These are phyloP conservation scores for Leptosomus discolor DNA, from an alignment of 2,113 vertebrate species.

Conservation along the genomic window DNA sequence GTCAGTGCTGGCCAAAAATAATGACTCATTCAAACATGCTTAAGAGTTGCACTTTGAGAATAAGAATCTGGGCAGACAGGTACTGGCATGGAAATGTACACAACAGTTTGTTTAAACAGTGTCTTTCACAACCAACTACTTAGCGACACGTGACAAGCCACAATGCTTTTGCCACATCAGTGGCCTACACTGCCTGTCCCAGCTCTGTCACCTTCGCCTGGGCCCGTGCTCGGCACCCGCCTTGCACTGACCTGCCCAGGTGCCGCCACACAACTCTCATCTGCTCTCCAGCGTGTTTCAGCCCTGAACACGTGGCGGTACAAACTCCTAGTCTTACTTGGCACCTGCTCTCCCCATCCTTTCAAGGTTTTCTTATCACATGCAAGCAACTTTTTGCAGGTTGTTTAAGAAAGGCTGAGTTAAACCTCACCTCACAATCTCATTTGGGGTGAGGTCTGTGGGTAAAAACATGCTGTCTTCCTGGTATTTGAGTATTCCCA, in stretches of 20 bases:
- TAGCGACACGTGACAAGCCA: neutral
- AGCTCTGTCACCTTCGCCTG: neutral
- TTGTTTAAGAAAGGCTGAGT: neutral
- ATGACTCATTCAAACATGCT: conserved; percentile 24
- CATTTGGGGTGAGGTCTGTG: neutral
- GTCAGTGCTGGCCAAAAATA: neutral
- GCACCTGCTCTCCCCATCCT: neutral
- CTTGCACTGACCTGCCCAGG: neutral
- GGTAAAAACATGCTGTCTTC: neutral
- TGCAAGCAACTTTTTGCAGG: neutral
- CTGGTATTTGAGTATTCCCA: neutral
- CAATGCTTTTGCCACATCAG: neutral
- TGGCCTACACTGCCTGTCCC: neutral
- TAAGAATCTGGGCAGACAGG: conserved; percentile 37
- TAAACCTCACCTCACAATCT: no score
- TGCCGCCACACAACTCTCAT: neutral
- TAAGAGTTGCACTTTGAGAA: conserved; percentile 10
- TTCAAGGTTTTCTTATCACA: neutral
- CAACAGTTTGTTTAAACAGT: conserved; percentile 39
- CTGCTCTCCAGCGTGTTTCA: neutral
- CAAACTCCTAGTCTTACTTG: neutral
- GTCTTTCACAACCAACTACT: conserved; percentile 29
- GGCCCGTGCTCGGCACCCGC: rapidly evolving
- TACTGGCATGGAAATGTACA: conserved; percentile 29
- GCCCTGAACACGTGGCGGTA: rapidly evolving